Evolutionary conservation across 2,113 vertebrate species (phyloP).

Genomic region (Antigone vipio): DNA sequence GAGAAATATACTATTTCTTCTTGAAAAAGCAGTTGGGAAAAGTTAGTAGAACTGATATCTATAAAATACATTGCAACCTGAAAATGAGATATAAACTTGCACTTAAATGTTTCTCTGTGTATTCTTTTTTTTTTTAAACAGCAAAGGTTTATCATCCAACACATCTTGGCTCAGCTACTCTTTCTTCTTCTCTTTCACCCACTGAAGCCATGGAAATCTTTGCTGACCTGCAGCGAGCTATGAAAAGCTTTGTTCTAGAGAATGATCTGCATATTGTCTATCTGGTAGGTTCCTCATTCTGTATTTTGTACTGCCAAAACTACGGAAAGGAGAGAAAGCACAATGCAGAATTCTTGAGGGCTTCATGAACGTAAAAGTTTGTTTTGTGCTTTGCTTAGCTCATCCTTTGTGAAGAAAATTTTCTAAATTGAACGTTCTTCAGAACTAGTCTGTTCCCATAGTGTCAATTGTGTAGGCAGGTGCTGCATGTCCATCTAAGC

Average conservation of each 20-base stretch:
- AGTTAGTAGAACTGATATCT: not conserved
- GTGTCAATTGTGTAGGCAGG: not conserved
- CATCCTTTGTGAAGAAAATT: not conserved
- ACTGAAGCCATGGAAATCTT: slow-evolving; percentile 93
- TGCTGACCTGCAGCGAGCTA: slow-evolving; percentile 94
- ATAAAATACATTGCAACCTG: not conserved
- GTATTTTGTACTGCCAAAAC: not conserved
- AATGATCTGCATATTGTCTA: slow-evolving; percentile 95
- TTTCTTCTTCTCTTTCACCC: slow-evolving; percentile 94
- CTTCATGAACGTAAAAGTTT: accelerated
- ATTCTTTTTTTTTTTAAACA: slow-evolving; percentile 27
- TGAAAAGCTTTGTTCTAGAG: slow-evolving; percentile 97
- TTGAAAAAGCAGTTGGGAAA: not conserved
- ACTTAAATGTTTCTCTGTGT: not conserved
- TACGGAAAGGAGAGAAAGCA: not conserved
- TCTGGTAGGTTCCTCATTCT: slow-evolving; percentile 78
- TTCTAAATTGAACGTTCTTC: not conserved
- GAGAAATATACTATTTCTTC: not conserved
- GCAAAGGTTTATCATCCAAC: slow-evolving; percentile 86
- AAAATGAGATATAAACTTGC: not conserved
- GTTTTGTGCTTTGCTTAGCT: not conserved
- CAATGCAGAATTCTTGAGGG: not conserved
- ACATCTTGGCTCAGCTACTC: slow-evolving; percentile 90
- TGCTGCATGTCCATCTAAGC: not conserved
- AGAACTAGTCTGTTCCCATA: not conserved